Evolutionary conservation across 2,113 vertebrate species (phyloP), one percentile per base, ranked within the genome.

Genomic region (Xyliphius kryptos): DNA sequence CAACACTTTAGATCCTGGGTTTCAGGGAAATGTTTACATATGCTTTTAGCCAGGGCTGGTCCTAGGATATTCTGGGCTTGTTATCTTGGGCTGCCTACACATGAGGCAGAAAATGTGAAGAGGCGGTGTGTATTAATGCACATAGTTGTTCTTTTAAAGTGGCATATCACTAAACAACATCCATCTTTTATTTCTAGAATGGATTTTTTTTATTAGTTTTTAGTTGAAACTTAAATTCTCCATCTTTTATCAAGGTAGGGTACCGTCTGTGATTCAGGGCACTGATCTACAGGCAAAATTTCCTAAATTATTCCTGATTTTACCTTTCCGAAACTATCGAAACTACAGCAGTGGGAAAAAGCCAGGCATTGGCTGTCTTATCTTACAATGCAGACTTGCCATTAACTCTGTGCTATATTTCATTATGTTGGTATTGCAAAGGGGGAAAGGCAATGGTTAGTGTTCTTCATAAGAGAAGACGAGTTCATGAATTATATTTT

Each of bases 21-120:
- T 74, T 75, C 65, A 71, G 54, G 73, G 61, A 82, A 75, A 75
- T 83, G 69, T 81, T 78, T 77, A 73, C 72, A 66, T 72, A 79
- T 76, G 79, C 74, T 77, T 82, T 80, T 68, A 80, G 67, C 79
- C 78, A 66, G 63, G 63, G 68, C 75, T 72, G 69, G 69, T 63
- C 67, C 58, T 15, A 63, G 63, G 77, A 81, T 79, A 78, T 81
- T 82, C 72, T 72, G 72, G 77, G 68, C 68, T 74, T 74, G 71
- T 80, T 83, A 81, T 83, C 81, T 77, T 44, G 62, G 64, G 67
- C 74, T 70, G 70, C 69, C 72, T 76, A 68, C 9, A 40, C 36
- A 36, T 32, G 43, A 32, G 43, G 41, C 53, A 9, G 50, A 67
- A 54, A 53, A 37, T n/a, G 47, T 20, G 53, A 58, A 63, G 61